Evolutionary conservation across 2,888 invertebrate species (phyloP).

Genomic region (Aphodius sticticus): DNA sequence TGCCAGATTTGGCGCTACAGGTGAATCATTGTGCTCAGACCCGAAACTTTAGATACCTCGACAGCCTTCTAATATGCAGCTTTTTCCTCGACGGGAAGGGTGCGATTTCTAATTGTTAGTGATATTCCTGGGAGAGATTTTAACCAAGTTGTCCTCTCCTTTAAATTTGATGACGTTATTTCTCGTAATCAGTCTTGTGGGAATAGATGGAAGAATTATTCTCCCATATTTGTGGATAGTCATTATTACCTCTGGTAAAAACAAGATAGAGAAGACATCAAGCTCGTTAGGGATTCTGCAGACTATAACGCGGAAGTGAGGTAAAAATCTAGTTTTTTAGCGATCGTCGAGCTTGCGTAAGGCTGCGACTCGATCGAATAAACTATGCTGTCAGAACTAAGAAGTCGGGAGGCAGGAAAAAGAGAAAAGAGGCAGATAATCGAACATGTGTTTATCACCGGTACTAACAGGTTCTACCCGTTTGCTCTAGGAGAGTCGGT

Average conservation of each 20-base stretch:
- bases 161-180: too few relatives aligned
- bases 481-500: not conserved
- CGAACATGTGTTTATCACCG: constrained; percentile 4
- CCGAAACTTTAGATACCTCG: not conserved
- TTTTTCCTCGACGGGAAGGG: constrained; percentile 17
- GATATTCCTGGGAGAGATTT: not conserved
- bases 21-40: constrained; percentile 4
- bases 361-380: not conserved
- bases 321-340: not conserved
- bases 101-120: not conserved
- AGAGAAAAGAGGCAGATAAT: not conserved
- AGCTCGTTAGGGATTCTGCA: not conserved
- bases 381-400: not conserved
- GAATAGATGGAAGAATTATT: not conserved
- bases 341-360: not conserved
- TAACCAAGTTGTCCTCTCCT: not conserved
- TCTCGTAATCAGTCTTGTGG: too few relatives aligned
- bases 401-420: not conserved
- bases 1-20: constrained; percentile 5
- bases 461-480: not conserved
- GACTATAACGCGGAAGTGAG: not conserved
- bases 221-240: not conserved
- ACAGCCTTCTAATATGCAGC: not conserved
- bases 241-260: not conserved
- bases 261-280: not conserved